Conservation (phyloP, 1,140 invertebrate species). For the Drosophila prosaltans region DNA sequence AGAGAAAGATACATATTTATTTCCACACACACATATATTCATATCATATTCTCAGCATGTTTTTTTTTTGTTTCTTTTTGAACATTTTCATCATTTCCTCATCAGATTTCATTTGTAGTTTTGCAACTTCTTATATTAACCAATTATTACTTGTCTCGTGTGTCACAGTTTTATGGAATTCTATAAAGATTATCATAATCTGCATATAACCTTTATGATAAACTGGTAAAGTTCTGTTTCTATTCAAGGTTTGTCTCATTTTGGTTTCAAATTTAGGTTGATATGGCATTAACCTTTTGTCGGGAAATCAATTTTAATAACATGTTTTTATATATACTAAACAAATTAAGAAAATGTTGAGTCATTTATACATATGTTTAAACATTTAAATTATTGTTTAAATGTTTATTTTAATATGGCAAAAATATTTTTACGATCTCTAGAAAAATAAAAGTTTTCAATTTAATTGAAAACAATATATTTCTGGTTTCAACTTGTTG, state of each 20-base stretch:
- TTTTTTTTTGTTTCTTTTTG: not conserved
- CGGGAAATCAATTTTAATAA: not conserved
- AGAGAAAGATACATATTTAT: no score
- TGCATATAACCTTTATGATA: constrained; percentile 48
- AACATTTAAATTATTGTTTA: no score
- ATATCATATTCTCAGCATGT: constrained; percentile 20
- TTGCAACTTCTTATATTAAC: constrained; percentile 31
- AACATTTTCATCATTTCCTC: constrained; percentile 32
- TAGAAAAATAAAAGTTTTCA: not conserved
- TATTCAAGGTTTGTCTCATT: constrained; percentile 50
- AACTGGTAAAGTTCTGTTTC: constrained; percentile 58
- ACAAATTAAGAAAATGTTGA: not conserved
- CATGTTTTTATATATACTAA: not conserved
- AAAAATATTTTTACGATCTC: constrained; percentile 2
- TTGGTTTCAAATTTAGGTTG: constrained; percentile 39
- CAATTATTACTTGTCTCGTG: constrained; percentile 30
- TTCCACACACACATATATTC: no score
- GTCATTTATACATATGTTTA: not conserved
- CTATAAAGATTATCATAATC: constrained; percentile 28
- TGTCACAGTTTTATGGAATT: constrained; percentile 54
- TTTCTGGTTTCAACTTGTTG: no score
- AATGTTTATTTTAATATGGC: not conserved
- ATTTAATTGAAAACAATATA: no score
- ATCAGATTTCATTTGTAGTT: constrained; percentile 42
- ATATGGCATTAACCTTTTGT: constrained; percentile 17